Evolutionary conservation across 1,140 invertebrate species (phyloP), one percentile per base, ranked within the genome.

Genomic region (Drosophila quadrilineata): DNA sequence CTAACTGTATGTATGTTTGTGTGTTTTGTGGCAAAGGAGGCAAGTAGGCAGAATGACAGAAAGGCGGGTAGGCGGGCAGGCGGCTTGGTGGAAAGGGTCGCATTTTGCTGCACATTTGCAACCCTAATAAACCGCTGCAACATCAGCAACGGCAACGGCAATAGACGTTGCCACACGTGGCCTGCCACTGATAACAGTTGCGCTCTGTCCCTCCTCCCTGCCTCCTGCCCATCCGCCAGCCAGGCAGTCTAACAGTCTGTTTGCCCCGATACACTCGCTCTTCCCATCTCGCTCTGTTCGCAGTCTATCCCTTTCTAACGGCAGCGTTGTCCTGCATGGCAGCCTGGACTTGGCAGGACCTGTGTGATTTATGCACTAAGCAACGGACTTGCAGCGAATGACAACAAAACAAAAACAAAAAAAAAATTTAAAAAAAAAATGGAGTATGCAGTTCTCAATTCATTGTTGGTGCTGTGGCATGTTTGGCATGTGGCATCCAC

Each of bases 301-400:
- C 9, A 3, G 36, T 9, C 17, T 21, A 9, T n/a, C 31, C 14
- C 35, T 40, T 54, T 5, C 52, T 4, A 40, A 10, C 17, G 9
- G 2, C 33, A 16, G 33, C 9, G 14, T 36, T 16, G 22, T 14
- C 43, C 46, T 41, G 70, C 45, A 43, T 8, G 43, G 33, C 56
- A 9, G 28, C 21, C 6, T 43, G 35, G 16, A 29, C 14, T 26
- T 28, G 43, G 3, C 16, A 21, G 26, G 59, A 41, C 8, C 28
- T 17, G 57, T 36, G 50, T 82, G 76, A 82, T 82, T 82, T 82
- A 82, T 82, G 72, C 77, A 82, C 76, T 82, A 82, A 84, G 64
- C 76, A 75, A 72, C 43, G 36, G 43, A n/a, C 64, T 50, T n/a
- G 43, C 67, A 38, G 12, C 31, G 46, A 21, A 29, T 14, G 19